Base-by-base conservation (phyloP, 2,113 vertebrate species). In the Thalassarche chlororhynchos region DNA sequence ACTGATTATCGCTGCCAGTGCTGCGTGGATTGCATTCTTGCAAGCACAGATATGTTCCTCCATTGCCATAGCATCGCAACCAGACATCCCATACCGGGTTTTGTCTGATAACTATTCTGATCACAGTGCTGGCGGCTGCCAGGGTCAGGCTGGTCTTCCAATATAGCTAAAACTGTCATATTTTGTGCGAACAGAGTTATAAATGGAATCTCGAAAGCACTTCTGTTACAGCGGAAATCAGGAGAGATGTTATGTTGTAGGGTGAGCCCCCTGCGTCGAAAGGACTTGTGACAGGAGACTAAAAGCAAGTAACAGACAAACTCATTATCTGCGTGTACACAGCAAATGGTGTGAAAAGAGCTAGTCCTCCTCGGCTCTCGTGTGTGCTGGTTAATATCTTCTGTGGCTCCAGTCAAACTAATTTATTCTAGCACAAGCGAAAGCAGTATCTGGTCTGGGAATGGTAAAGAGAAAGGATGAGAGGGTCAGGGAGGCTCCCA, bases 101-200 rank as follows among this genome's bases (percentile, higher is more conserved):
- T 76, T 91, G 75, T 40, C 93, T 97, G 94, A 95, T 97, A 91
- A 93, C 93, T 95, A 94, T 96, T 93, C 97, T 24, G 78, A 83
- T 96, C 97, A 97, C 94, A 91, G 94, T 2, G n/a, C 9, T 84
- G 65, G 89, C 10, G 89, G 75, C 93, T 94, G 95, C 84, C 96
- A 93, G 91, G 95, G 93, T 94, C 84, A 93, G 82, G 32, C 84
- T 80, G 60, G 82, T 89, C 87, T 89, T 95, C 79, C 60, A 86
- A 52, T 47, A 60, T 6, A 94, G 74, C 84, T 94, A 93, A 89
- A 96, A 94, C 94, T 95, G 93, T 88, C 91, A 96, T 75, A 72
- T 91, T 95, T 93, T 88, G 54, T 88, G 91, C 0, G 68, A 96
- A 85, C 46, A 64, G 77, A 93, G 84, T 78, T 94, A 91, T 85